phyloP scores from a whole-genome alignment of 2,888 invertebrate genomes.

The Galerucella nymphaeae region DNA sequence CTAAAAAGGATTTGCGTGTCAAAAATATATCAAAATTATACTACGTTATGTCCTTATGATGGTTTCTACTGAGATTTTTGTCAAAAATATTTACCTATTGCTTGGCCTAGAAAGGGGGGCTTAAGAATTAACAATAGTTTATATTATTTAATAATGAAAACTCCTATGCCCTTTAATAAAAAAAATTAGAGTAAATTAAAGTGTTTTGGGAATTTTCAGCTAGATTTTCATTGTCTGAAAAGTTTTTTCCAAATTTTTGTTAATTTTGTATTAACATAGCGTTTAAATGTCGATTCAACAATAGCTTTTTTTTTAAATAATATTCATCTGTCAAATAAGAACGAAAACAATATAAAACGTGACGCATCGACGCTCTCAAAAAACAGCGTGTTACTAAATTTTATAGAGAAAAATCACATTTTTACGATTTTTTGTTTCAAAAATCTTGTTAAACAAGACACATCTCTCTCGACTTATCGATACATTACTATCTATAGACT shows the following conservation, averaged over 20 bases:
- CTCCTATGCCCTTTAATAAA: no score
- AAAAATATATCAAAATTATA: no score
- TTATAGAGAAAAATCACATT: conserved; percentile 45
- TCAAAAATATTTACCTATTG: no score
- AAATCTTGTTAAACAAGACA: conserved; percentile 25
- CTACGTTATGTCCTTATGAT: no score
- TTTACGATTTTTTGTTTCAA: conserved; percentile 22
- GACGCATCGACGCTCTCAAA: conserved; percentile 26
- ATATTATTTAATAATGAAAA: no score
- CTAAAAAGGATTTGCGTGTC: no score
- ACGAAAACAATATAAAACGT: conserved; percentile 17
- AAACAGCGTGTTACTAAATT: conserved; percentile 29
- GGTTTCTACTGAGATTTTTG: no score
- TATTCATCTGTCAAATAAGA: conserved; percentile 14
- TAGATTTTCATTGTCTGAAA: background rate
- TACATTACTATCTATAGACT: conserved; percentile 28
- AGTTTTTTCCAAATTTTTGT: conserved; percentile 27
- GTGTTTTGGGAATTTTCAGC: background rate
- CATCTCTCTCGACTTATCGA: conserved; percentile 13
- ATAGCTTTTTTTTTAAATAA: conserved; percentile 24
- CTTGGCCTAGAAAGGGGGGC: no score
- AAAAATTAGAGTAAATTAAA: conserved; percentile 9
- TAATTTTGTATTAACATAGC: conserved; percentile 33
- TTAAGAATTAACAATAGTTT: no score
- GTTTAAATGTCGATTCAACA: conserved; percentile 36